Base-by-base conservation (phyloP, 2,797 vertebrate species). In the Urophycis tenuis region DNA sequence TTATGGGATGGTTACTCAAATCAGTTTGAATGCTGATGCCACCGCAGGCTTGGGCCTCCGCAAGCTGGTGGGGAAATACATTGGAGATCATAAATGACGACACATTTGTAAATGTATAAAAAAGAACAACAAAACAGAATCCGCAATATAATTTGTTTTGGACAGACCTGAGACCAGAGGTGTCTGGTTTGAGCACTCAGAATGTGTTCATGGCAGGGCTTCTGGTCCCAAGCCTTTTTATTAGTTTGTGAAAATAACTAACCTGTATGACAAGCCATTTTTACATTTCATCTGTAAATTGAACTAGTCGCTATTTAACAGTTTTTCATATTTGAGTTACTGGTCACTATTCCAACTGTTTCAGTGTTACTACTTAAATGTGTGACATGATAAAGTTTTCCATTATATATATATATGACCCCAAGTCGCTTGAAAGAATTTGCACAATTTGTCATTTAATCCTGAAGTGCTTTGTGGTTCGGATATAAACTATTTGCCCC, bases 271-370 rank as follows among this genome's bases (percentile, higher is more conserved):
- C 22, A 25, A 22, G 22, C 49, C 49, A 60, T 60, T 60, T 60
- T 60, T 60, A 60, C 49, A 7, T 25, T n/a, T 60, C 49, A 17
- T 81, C 85, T 90, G 87, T 89, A 85, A 88, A 90, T 60, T 25
- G 49, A 60, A 60, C 49, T 60, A 60, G 49, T 60, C 49, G 22
- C 49, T 60, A 60, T 60, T 60, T 60, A 60, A 60, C 49, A 60
- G 49, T 49, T 49, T 1, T 60, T 60, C 19, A 22, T 60, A 60
- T 60, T 60, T 60, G n/a, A n/a, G 49, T 60, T 60, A n/a, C 22
- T 60, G 10, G 49, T 60, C 49, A 5, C 49, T n/a, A n/a, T n/a
- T 60, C 49, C 22, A n/a, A 60, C 22, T 49, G 8, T 60, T 60
- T 60, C 9, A 60, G 49, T 60, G n/a, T n/a, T 60, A 60, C 22